Conservation (phyloP, 2,113 vertebrate genomes). For the Sakesphorus luctuosus region DNA sequence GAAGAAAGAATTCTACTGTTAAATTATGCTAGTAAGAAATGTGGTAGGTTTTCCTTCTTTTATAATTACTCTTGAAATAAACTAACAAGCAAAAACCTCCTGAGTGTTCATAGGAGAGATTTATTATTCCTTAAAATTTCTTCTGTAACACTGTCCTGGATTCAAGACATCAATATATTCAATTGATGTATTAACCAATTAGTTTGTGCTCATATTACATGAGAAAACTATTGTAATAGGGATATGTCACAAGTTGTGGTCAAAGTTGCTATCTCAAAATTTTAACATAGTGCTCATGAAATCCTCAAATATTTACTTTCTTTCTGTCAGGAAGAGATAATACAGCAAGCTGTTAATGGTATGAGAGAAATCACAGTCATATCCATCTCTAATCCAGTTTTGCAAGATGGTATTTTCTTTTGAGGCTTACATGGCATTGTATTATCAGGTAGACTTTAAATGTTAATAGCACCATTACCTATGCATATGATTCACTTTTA, state of each 20-base stretch:
- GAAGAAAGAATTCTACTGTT: not conserved
- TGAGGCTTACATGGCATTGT: not conserved
- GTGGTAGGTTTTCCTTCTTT: not conserved
- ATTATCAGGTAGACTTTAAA: not conserved
- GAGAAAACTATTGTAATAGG: not conserved
- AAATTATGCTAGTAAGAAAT: not conserved
- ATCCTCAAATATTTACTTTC: not conserved
- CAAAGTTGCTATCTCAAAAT: not conserved
- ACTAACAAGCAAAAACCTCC: not conserved
- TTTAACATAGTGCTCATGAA: not conserved
- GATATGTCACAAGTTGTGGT: not conserved
- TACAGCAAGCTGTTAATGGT: not conserved
- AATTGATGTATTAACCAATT: not conserved
- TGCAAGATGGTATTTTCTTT: not conserved
- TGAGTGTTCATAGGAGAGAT: not conserved
- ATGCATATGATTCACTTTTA: not conserved
- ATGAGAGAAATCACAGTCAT: not conserved
- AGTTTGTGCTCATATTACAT: not conserved
- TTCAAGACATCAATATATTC: not conserved
- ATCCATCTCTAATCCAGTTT: not conserved
- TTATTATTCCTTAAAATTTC: not conserved
- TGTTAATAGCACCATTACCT: not conserved
- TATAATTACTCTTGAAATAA: not conserved
- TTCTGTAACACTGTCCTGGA: not conserved
- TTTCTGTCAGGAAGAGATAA: not conserved